Evolutionary conservation across 1,140 invertebrate genomes (phyloP).

Genomic region (Zaprionus ornatus): DNA sequence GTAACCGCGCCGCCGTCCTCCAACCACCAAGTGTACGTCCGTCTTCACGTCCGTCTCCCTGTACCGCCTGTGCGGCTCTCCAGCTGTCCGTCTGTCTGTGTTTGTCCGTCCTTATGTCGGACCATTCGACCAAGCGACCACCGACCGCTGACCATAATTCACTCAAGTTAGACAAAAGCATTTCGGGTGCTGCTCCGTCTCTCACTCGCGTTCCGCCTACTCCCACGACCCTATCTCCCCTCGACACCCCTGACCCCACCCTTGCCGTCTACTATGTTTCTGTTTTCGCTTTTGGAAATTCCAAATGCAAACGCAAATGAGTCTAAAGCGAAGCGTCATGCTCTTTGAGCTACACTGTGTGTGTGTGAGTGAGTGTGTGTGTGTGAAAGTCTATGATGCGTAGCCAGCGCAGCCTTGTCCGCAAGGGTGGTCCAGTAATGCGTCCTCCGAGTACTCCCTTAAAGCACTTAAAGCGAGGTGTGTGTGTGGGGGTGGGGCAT

Average conservation of each 20-base stretch:
- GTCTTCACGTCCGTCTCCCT: background rate
- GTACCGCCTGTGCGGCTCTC: background rate
- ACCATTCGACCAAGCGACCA: conserved; percentile 37
- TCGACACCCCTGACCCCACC: background rate
- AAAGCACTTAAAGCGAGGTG: conserved; percentile 71
- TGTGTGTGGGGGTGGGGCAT: conserved; percentile 52
- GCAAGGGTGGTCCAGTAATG: conserved; percentile 64
- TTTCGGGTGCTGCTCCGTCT: conserved; percentile 53
- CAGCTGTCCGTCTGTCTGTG: background rate
- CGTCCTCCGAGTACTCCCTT: conserved; percentile 18
- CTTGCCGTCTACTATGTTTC: background rate
- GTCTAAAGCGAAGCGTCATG: conserved; percentile 75
- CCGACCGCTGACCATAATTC: conserved; percentile 78
- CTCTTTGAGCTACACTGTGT: conserved; percentile 58
- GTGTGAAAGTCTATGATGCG: conserved; percentile 31
- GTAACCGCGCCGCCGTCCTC: conserved; percentile 3
- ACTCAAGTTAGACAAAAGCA: conserved; percentile 82
- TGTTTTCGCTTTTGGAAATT: conserved; percentile 45
- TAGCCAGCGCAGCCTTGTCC: conserved; percentile 36
- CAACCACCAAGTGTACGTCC: background rate
- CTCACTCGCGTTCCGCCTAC: conserved; percentile 9
- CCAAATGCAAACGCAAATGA: conserved; percentile 75
- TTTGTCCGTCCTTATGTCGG: background rate
- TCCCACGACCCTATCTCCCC: background rate
- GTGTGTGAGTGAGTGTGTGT: conserved; percentile 12